phyloP scores from a whole-genome alignment of 2,797 vertebrate genomes.

The Sebastes nivosus region DNA sequence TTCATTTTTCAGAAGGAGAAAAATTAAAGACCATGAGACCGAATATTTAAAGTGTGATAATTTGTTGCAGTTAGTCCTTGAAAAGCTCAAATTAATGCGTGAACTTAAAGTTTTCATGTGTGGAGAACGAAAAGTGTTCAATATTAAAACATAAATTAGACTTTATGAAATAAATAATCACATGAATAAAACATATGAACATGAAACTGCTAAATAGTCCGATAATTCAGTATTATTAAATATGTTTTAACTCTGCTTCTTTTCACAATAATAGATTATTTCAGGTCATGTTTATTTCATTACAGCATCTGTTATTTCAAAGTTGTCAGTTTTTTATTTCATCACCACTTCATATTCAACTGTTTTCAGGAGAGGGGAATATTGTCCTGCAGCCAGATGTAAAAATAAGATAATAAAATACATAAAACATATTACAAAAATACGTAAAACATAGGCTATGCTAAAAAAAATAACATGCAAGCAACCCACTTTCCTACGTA shows the following conservation, averaged over 20 bases:
- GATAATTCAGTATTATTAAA: background rate
- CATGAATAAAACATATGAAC: background rate
- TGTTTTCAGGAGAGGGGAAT: background rate
- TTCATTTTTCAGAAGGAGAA: background rate
- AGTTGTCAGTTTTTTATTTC: background rate
- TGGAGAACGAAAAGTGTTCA: background rate
- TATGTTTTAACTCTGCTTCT: background rate
- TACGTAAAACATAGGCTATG: background rate
- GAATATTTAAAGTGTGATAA: background rate
- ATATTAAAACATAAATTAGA: background rate
- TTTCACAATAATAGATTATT: background rate
- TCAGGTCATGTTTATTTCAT: background rate
- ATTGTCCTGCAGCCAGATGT: background rate
- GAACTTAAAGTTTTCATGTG: background rate
- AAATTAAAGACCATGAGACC: background rate
- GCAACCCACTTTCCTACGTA: rapidly evolving
- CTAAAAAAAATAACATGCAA: background rate
- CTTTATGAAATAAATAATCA: background rate
- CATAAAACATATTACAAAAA: background rate
- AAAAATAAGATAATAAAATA: background rate
- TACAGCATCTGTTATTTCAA: background rate
- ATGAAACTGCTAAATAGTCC: background rate
- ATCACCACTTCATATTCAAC: background rate
- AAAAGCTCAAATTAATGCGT: background rate
- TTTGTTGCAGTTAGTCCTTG: background rate